Conservation (phyloP, 2,797 vertebrate species). For the Hydrocynus forskahlii region DNA sequence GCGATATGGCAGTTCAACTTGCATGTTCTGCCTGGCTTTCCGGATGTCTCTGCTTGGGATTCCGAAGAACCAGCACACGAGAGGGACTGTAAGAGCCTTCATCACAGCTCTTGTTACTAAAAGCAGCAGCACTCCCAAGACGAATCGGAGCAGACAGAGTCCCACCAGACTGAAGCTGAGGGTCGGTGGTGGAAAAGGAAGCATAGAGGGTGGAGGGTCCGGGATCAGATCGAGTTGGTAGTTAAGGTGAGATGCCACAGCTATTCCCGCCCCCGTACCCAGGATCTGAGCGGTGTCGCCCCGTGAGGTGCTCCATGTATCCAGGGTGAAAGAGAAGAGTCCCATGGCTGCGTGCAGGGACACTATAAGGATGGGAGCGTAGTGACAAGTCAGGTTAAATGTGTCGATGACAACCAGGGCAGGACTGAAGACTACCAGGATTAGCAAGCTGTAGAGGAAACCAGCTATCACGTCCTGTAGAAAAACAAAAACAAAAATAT, state of each 20-base stretch:
- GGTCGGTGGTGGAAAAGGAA: slow-evolving; percentile 78
- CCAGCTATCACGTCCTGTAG: slow-evolving; percentile 91
- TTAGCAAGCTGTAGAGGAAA: slow-evolving; percentile 88
- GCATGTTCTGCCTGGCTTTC: slow-evolving; percentile 90
- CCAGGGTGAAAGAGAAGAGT: slow-evolving; percentile 94
- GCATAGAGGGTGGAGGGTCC: slow-evolving; percentile 72
- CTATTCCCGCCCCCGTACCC: slow-evolving; percentile 91
- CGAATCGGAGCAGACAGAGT: slow-evolving; percentile 75
- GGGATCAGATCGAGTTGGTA: slow-evolving; percentile 78
- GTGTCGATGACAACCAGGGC: slow-evolving; percentile 85
- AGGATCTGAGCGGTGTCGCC: slow-evolving; percentile 96
- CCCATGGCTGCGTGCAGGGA: slow-evolving; percentile 87
- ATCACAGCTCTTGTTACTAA: slow-evolving; percentile 80
- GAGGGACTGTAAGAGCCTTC: slow-evolving; percentile 88
- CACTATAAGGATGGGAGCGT: slow-evolving; percentile 86
- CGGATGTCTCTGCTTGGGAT: slow-evolving; percentile 79
- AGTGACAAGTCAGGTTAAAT: slow-evolving; percentile 87
- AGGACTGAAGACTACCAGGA: slow-evolving; percentile 87
- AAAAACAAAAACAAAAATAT: slow-evolving; percentile 5
- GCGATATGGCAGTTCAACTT: slow-evolving; percentile 94
- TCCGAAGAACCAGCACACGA: slow-evolving; percentile 81
- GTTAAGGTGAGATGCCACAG: slow-evolving; percentile 87
- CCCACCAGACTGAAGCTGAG: slow-evolving; percentile 75
- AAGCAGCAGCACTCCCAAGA: slow-evolving; percentile 84
- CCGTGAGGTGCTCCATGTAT: slow-evolving; percentile 96